Evolutionary conservation across 2,888 invertebrate species (phyloP), one percentile per base, ranked within the genome.

Genomic region (Laspeyria flexula): DNA sequence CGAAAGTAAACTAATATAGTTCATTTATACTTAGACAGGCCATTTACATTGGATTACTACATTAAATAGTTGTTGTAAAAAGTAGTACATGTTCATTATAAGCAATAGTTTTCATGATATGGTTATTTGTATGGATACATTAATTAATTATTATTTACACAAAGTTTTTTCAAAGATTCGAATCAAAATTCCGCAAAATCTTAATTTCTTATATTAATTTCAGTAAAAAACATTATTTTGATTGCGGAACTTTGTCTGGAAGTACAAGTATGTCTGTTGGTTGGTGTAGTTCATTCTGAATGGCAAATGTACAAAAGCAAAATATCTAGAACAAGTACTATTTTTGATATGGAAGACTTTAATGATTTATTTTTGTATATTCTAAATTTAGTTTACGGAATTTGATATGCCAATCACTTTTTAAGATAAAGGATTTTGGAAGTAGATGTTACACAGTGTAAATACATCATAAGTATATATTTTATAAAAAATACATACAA

Each of bases 271-370:
- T 64, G 59, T 53, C 45, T 61, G 56, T 53, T 55, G 57, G 52
- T 54, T 53, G 48, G 55, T 53, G 55, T 75, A 72, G 33, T 57
- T 29, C 50, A 55, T 67, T 49, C 38, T 38, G 53, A 47, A 49
- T 37, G n/a, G n/a, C n/a, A 38, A 53, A 58, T 53, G 43, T 60
- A 61, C 53, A 58, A 78, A 79, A 80, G 73, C 78, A 79, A 81
- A 79, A 78, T 53, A 41, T 80, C 82, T 87, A 90, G 85, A 83
- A 81, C 85, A 82, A 83, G 75, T 78, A 78, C 88, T 90, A 88
- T 90, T 86, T 87, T 88, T 87, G 92, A 92, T 92, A 93, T 93
- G 93, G 93, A 93, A 93, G 93, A 93, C 81, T 80, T 85, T 77
- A 82, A 84, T 75, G 80, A n/a, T 83, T 75, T 79, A 83, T 86